phyloP scores from a whole-genome alignment of 2,797 vertebrate genomes.

The Silurus aristotelis region DNA sequence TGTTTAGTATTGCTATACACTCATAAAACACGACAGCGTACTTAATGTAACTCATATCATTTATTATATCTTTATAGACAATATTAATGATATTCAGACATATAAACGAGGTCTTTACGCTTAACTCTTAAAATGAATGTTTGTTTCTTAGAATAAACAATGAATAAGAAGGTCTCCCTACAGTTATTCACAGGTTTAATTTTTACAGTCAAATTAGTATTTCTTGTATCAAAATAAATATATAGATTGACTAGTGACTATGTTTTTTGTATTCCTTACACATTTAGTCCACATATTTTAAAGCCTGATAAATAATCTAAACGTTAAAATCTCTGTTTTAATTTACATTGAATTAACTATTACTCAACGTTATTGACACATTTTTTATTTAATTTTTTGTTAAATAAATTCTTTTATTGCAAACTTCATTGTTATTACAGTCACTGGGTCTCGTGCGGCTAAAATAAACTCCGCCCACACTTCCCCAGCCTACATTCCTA shows the following conservation, averaged over 20 bases:
- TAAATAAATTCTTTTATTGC: conserved; percentile 11
- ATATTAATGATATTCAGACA: background rate
- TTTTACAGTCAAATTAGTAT: background rate
- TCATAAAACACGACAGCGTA: background rate
- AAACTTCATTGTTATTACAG: conserved; percentile 38
- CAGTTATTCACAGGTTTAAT: too few species aligned
- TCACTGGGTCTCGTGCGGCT: conserved; percentile 20
- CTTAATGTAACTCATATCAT: background rate
- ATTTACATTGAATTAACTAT: background rate
- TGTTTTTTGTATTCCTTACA: background rate
- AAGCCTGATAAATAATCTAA: background rate
- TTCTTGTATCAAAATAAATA: background rate
- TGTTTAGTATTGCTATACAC: background rate
- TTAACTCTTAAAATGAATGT: background rate
- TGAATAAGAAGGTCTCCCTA: background rate
- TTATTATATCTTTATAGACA: background rate
- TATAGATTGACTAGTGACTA: background rate
- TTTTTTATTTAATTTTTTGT: background rate
- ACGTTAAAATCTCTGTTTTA: background rate
- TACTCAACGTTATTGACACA: background rate
- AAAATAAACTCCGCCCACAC: conserved; percentile 30
- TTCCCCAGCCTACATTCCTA: conserved; percentile 43
- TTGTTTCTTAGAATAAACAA: background rate
- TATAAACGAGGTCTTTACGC: background rate
- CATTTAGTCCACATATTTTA: background rate